Evolutionary conservation across 2,797 vertebrate genomes (phyloP).

Genomic region (Agapornis canus): DNA sequence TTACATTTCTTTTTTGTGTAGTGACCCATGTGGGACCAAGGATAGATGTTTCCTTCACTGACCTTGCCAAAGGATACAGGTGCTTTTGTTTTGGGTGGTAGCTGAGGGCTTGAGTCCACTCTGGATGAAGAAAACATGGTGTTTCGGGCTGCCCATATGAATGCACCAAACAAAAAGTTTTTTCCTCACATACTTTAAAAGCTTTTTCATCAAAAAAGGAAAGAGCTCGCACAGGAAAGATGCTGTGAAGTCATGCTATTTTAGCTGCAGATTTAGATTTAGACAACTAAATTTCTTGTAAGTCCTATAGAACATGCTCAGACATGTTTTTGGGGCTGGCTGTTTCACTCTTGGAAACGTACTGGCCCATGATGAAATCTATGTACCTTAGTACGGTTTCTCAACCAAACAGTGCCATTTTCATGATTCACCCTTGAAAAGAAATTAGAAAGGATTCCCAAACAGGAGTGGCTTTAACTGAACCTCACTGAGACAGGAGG

Average conservation of each 20-base stretch:
- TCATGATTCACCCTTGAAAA: neutral
- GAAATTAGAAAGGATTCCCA: neutral
- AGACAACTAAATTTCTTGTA: neutral
- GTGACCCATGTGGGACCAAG: neutral
- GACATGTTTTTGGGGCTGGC: rapidly evolving
- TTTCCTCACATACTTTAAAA: neutral
- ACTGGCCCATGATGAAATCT: neutral
- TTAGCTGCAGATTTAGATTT: neutral
- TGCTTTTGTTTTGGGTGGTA: neutral
- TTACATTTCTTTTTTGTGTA: neutral
- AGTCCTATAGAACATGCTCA: rapidly evolving
- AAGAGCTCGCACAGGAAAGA: neutral
- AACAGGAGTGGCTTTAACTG: neutral
- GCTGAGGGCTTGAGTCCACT: neutral
- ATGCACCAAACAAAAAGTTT: rapidly evolving
- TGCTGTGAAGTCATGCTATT: neutral
- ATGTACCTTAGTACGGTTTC: neutral
- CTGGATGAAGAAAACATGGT: neutral
- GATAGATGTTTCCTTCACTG: neutral
- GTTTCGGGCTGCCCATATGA: neutral
- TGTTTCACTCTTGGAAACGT: neutral
- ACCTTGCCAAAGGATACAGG: neutral
- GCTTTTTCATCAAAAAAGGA: neutral
- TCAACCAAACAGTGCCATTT: neutral
- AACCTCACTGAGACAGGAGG: neutral